These are phyloP conservation scores for Brachyistius frenatus DNA, from an alignment of 2,113 vertebrate genomes.

Conservation along the genomic window DNA sequence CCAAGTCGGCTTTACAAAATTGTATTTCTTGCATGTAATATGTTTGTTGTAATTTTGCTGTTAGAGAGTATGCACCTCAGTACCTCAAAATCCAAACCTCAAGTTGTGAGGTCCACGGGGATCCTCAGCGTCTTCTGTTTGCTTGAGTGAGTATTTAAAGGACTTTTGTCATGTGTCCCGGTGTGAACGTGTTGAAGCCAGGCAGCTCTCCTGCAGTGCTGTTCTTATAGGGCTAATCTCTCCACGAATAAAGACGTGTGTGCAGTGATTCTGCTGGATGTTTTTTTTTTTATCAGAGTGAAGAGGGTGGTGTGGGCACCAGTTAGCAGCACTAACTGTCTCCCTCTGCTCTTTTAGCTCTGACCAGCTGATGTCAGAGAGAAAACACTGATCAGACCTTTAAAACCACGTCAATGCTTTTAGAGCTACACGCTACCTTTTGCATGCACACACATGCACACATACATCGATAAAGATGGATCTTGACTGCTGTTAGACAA, in stretches of 20 bases:
- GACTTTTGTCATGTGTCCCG: background rate
- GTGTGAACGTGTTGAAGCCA: background rate
- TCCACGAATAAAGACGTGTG: conserved; percentile 17
- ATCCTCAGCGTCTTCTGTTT: conserved; percentile 9
- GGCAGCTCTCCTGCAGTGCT: background rate
- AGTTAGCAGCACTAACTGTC: conserved; percentile 10
- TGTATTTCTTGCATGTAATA: too few species aligned
- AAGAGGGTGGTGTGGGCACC: conserved; percentile 41
- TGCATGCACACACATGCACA: background rate
- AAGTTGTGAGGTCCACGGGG: too few species aligned
- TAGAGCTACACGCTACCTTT: background rate
- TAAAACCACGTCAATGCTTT: conserved; percentile 5
- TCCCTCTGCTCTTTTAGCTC: conserved; percentile 41
- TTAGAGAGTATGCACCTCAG: too few species aligned
- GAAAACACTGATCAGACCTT: conserved; percentile 18
- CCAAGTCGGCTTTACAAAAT: too few species aligned
- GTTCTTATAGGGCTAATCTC: background rate
- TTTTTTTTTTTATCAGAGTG: conserved; percentile 32
- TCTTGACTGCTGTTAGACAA: background rate
- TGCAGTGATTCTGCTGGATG: conserved; percentile 40
- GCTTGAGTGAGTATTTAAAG: conserved; percentile 13
- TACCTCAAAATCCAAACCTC: too few species aligned
- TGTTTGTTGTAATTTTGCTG: too few species aligned
- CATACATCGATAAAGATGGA: background rate
- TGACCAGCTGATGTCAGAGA: conserved; percentile 19